Evolutionary conservation across 2,888 invertebrate genomes (phyloP).

Genomic region (Lomographa bimaculata): DNA sequence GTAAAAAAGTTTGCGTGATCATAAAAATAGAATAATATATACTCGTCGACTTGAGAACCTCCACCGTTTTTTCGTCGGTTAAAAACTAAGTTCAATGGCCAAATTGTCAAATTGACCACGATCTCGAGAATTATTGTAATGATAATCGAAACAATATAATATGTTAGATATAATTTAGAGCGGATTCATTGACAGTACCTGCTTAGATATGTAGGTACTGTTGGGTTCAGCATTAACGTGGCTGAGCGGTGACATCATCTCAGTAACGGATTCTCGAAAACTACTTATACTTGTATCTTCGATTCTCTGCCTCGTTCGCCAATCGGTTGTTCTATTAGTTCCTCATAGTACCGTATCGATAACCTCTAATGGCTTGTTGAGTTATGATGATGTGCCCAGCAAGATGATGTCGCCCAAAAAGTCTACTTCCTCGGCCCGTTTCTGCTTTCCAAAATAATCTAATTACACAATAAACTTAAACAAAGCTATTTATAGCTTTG

Average conservation of each 20-base stretch:
- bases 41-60: too few relatives aligned
- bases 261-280: constrained; percentile 50
- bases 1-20: too few relatives aligned
- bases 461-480: too few relatives aligned
- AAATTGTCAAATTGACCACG: too few relatives aligned
- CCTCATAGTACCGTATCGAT: constrained; percentile 1
- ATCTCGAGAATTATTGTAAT: too few relatives aligned
- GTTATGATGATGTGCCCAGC: not conserved
- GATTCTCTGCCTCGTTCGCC: constrained; percentile 12
- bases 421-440: too few relatives aligned
- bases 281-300: constrained; percentile 21
- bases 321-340: constrained; percentile 2
- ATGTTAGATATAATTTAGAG: constrained; percentile 32
- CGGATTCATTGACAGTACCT: constrained; percentile 30
- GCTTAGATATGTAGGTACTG: constrained; percentile 41
- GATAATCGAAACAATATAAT: constrained; percentile 11
- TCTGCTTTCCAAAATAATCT: too few relatives aligned
- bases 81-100: too few relatives aligned
- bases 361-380: constrained; percentile 2
- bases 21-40: too few relatives aligned
- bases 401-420: too few relatives aligned
- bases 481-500: too few relatives aligned
- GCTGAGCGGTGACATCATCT: constrained; percentile 66
- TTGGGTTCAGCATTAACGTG: constrained; percentile 55
- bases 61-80: too few relatives aligned